Evolutionary conservation across 2,888 invertebrate species (phyloP), one percentile per base, ranked within the genome.

Genomic region (Baccha elongata): DNA sequence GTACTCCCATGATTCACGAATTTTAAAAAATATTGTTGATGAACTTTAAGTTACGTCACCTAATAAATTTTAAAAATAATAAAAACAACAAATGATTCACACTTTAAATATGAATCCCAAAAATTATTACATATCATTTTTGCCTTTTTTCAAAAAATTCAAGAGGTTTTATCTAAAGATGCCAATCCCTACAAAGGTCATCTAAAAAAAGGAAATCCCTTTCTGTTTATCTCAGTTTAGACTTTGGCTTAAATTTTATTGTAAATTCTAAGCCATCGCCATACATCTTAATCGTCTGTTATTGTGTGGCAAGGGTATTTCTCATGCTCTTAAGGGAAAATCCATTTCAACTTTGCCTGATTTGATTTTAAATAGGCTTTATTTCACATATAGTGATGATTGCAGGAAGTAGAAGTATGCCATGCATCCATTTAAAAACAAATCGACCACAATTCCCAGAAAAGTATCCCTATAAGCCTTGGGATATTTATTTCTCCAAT

Each of bases 401-500:
- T 23, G 15, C 8, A 44, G 23, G 23, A 13, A 1, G 7, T 11
- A 53, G 32, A n/a, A 35, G 35, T 26, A 35, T 3, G 11, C 35
- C 13, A 21, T 52, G 3, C 10, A 17, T 52, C 1, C 10, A 21
- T 52, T 15, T 10, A 6, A 15, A 21, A 50, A 50, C 29, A 50
- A 48, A 53, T 55, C 21, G 21, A 55, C 55, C 58, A 26, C 42
- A 58, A 42, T 40, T 58, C 5, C 17, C 3, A 11, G 23, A 40
- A 21, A 23, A 8, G 4, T 52, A 15, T 42, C 23, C 46, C 3
- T 50, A 72, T 46, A n/a, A n/a, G 46, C 67, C 42, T 23, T 23
- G 3, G 58, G 19, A 29, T 64, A 69, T 62, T 48, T 76, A 67
- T 53, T 67, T 26, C 53, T 46, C 32, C 32, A 15, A 52, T 60